Conservation (phyloP, 2,797 vertebrate species). For the Xenentodon cancila region DNA sequence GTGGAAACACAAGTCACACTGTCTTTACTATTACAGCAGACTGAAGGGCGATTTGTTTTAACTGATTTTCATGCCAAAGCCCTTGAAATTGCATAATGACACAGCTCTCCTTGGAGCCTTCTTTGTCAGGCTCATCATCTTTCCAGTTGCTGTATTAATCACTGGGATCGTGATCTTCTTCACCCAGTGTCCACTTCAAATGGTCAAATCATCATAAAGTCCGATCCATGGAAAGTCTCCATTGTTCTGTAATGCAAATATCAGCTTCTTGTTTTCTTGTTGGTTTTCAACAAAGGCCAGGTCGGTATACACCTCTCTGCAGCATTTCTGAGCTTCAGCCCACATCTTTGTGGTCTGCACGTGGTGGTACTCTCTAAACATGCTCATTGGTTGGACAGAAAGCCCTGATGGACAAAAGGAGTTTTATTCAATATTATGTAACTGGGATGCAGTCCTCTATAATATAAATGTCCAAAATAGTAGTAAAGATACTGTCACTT, state of each 20-base stretch:
- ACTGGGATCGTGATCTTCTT: background rate
- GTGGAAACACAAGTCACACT: no score
- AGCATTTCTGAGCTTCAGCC: slow-evolving; percentile 54
- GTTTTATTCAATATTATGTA: background rate
- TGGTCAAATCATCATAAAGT: slow-evolving; percentile 34
- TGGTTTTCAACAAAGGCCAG: slow-evolving; percentile 41
- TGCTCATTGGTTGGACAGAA: background rate
- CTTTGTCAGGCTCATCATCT: fast-evolving
- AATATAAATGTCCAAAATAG: no score
- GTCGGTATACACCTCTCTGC: slow-evolving; percentile 55
- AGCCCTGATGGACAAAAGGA: slow-evolving; percentile 28
- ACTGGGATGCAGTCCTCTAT: background rate
- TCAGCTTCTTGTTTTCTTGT: slow-evolving; percentile 7
- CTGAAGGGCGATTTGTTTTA: fast-evolving
- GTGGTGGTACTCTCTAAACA: slow-evolving; percentile 39
- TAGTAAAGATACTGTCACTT: no score
- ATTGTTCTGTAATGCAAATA: background rate
- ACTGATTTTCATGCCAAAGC: fast-evolving
- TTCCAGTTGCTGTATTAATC: slow-evolving; percentile 21
- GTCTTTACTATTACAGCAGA: slow-evolving; percentile 45
- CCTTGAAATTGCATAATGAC: fast-evolving
- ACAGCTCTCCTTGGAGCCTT: background rate
- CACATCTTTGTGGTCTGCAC: slow-evolving; percentile 37
- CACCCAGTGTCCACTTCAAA: slow-evolving; percentile 51
- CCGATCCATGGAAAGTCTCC: slow-evolving; percentile 45